A percentile compares a stretch with the other conserved stretches of the same genome.
Conservation (phyloP, 2,113 vertebrate genomes). For the Tylochromis polylepis region DNA sequence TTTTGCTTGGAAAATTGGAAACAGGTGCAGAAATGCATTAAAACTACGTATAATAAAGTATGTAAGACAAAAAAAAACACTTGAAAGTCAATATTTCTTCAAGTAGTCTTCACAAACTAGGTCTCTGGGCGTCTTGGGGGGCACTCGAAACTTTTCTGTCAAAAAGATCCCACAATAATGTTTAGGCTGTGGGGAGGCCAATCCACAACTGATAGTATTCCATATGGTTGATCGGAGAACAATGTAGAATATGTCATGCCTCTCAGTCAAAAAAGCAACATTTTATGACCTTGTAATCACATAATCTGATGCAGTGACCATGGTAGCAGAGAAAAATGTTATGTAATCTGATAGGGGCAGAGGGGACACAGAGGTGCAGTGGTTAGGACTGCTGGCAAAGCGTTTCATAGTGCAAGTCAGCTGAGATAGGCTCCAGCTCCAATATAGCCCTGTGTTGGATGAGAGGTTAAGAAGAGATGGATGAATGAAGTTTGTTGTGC, state of each 20-base stretch:
- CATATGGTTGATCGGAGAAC: background rate
- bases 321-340: background rate
- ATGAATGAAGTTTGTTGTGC: background rate
- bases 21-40: background rate
- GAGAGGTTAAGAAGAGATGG: background rate
- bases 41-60: background rate
- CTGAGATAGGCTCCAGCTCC: background rate
- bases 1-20: background rate
- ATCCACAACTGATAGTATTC: background rate
- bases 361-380: background rate
- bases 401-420: background rate
- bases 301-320: background rate
- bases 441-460: background rate
- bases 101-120: background rate
- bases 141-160: background rate
- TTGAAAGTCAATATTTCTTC: background rate
- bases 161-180: background rate
- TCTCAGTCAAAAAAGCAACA: background rate
- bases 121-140: background rate
- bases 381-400: background rate
- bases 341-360: background rate
- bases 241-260: accelerated
- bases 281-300: background rate
- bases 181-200: background rate
- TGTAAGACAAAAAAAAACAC: no score